These are phyloP conservation scores for Ecdyonurus torrentis DNA, from an alignment of 2,888 invertebrate species.

Conservation along the genomic window DNA sequence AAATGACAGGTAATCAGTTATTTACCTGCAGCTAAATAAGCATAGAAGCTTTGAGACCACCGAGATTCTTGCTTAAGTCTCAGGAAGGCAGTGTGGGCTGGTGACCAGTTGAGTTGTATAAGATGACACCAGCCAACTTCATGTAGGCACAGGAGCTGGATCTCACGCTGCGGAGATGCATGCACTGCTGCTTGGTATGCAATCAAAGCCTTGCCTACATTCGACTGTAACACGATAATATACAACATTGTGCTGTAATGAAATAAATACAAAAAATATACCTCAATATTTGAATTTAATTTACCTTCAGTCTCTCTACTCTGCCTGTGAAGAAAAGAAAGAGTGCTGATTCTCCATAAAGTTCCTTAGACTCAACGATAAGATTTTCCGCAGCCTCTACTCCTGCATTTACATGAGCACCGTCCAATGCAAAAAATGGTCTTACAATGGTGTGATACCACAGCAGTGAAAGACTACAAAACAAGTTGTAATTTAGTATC, in stretches of 20 bases:
- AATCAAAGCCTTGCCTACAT: constrained; percentile 36
- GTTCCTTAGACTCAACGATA: constrained; percentile 32
- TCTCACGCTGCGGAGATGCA: constrained; percentile 41
- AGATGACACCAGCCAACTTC: constrained; percentile 51
- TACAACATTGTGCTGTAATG: background rate
- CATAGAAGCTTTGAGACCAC: constrained; percentile 48
- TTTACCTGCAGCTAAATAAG: constrained; percentile 38
- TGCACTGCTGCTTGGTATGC: constrained; percentile 38
- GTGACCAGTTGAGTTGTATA: constrained; percentile 38
- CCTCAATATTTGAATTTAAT: no score
- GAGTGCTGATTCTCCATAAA: constrained; percentile 41
- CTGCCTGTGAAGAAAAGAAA: constrained; percentile 49
- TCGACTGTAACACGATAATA: constrained; percentile 29
- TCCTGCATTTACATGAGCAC: constrained; percentile 38
- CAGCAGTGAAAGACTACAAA: constrained; percentile 35
- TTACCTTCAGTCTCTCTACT: constrained; percentile 40
- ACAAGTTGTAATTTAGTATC: background rate
- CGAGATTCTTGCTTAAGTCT: constrained; percentile 39
- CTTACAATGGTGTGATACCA: constrained; percentile 54
- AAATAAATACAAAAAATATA: background rate
- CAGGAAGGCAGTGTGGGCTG: constrained; percentile 33
- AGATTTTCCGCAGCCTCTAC: constrained; percentile 34
- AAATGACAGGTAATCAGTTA: constrained; percentile 4
- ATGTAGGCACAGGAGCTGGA: constrained; percentile 40
- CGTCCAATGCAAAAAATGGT: constrained; percentile 48